phyloP scores from a whole-genome alignment of 2,797 vertebrate genomes.

The Peromyscus eremicus region DNA sequence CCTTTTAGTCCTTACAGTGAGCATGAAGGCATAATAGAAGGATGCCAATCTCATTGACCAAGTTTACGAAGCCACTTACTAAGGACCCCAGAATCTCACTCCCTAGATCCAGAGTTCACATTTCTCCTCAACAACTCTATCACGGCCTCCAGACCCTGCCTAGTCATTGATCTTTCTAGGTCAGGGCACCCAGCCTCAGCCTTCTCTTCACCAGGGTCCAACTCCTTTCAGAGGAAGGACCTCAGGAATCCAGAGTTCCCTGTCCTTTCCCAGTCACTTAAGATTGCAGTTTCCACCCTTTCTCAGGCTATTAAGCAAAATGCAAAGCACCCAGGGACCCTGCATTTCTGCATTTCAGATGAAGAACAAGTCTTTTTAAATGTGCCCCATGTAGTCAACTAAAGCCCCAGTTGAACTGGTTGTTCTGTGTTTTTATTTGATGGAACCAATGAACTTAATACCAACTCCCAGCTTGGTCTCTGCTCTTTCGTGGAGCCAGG shows the following conservation, averaged over 20 bases:
- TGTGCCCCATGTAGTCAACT: background rate
- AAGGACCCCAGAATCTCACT: background rate
- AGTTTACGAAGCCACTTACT: background rate
- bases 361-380: background rate
- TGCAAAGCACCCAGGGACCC: background rate
- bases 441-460: background rate
- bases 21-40: background rate
- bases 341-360: background rate
- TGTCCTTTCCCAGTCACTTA: background rate
- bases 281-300: background rate
- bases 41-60: background rate
- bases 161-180: background rate
- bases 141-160: background rate
- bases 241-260: background rate
- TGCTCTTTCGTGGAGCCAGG: background rate
- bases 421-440: background rate
- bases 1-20: background rate
- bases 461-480: background rate
- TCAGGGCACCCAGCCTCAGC: background rate
- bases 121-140: background rate
- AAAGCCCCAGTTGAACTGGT: background rate
- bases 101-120: background rate
- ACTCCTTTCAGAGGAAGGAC: background rate
- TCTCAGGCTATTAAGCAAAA: background rate
- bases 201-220: background rate